A percentile compares a stretch with the other conserved stretches of the same genome.
Evolutionary conservation across 2,113 vertebrate species (phyloP).

Genomic region (Forbesichthys agassizii): DNA sequence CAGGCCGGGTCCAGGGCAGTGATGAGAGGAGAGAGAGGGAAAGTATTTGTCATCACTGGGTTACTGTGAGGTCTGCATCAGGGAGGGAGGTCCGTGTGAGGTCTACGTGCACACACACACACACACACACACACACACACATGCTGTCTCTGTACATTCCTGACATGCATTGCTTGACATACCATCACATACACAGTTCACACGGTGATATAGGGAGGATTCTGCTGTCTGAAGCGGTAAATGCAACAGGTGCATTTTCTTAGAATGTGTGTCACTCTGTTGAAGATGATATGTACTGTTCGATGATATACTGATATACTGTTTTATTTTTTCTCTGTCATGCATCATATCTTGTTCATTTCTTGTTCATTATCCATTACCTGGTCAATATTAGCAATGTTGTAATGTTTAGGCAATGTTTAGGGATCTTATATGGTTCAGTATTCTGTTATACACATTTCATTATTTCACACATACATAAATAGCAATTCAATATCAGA

Average conservation of each 20-base stretch:
- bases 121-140: slow-evolving; percentile 26
- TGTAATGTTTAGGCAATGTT: too few relatives aligned
- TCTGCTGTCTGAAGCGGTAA: not conserved
- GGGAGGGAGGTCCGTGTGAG: slow-evolving; percentile 43
- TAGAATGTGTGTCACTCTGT: too few relatives aligned
- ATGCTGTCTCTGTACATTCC: slow-evolving; percentile 43
- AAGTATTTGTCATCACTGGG: slow-evolving; percentile 72
- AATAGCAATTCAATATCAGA: too few relatives aligned
- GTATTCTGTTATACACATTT: too few relatives aligned
- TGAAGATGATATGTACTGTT: too few relatives aligned
- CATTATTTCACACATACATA: too few relatives aligned
- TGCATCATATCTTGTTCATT: too few relatives aligned
- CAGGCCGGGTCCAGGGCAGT: slow-evolving; percentile 54
- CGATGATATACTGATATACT: too few relatives aligned
- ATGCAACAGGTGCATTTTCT: not conserved
- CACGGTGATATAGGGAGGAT: slow-evolving; percentile 44
- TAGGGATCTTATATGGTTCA: too few relatives aligned
- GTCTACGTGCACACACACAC: slow-evolving; percentile 26
- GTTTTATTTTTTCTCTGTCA: too few relatives aligned
- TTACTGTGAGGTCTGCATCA: slow-evolving; percentile 56
- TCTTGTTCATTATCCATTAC: too few relatives aligned
- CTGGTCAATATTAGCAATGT: too few relatives aligned
- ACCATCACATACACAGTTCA: slow-evolving; percentile 37
- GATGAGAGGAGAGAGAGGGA: slow-evolving; percentile 56
- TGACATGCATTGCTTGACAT: slow-evolving; percentile 36